A percentile compares a stretch with the other conserved stretches of the same genome.
These are phyloP conservation scores for Camponotus vicinus DNA, from an alignment of 1,140 invertebrate genomes.

Conservation along the genomic window DNA sequence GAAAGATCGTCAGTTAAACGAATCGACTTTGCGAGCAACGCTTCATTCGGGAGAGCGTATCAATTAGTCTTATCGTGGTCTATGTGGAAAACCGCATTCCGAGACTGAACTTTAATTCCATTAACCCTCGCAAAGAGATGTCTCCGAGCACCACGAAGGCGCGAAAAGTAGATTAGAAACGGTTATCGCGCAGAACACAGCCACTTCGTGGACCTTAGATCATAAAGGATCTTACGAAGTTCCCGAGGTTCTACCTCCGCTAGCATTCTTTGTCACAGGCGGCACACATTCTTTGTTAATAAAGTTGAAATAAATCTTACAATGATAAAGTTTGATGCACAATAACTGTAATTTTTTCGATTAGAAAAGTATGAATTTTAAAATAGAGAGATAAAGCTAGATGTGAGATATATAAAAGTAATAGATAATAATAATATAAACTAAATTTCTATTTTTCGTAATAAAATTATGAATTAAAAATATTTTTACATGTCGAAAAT, in stretches of 20 bases:
- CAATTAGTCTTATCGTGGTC: conserved; percentile 68
- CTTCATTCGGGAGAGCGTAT: conserved; percentile 63
- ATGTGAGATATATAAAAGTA: too few relatives aligned
- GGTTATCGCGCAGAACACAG: conserved; percentile 61
- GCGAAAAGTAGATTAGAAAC: conserved; percentile 73
- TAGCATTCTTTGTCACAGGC: conserved; percentile 5
- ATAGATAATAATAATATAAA: too few relatives aligned
- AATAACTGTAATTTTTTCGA: neutral
- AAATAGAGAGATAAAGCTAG: neutral
- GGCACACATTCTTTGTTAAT: conserved; percentile 20
- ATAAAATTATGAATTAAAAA: too few relatives aligned
- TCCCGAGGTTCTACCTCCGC: conserved; percentile 16
- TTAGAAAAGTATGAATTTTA: neutral
- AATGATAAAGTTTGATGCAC: conserved; percentile 4
- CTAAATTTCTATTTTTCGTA: too few relatives aligned
- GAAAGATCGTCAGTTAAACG: conserved; percentile 69
- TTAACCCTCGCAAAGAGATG: conserved; percentile 65
- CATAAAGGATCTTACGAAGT: conserved; percentile 28
- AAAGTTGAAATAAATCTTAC: conserved; percentile 34
- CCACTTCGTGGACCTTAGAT: conserved; percentile 47
- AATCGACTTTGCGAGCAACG: conserved; percentile 71
- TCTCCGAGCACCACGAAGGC: conserved; percentile 66
- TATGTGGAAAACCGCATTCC: conserved; percentile 63
- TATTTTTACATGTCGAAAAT: too few relatives aligned
- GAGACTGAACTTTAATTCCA: conserved; percentile 62